Base-by-base conservation (phyloP, 1,140 invertebrate genomes). In the Chrysopa pallens region DNA sequence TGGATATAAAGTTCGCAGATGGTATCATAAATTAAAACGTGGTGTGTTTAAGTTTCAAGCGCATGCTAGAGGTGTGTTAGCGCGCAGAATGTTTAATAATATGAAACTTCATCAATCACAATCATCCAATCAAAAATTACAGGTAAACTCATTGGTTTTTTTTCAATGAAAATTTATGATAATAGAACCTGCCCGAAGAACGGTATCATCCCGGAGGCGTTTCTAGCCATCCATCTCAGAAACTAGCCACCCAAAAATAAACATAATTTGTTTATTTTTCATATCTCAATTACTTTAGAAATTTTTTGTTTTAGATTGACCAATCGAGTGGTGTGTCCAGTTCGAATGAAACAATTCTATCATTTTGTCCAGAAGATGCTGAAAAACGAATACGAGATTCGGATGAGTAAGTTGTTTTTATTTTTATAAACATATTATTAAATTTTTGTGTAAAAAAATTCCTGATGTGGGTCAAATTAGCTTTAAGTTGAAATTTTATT, bases 11-110 rank as follows among this genome's bases (percentile, higher is more conserved):
- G 70, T 71, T 12, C 64, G 77, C 9, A 68, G 65, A 17, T 82
- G 77, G 73, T 84, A 73, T 53, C 59, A 72, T 39, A 73, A 74
- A 39, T 55, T 88, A 0, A 66, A 70, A 27, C 52, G 55, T 1
- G 68, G 66, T 14, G 57, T 80, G 13, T 58, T 84, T 7, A 55
- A 55, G 0, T 76, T 94, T 52, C 89, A 94, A 60, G 77, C 80
- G 6, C 67, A 71, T 45, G 69, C 76, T 8, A 60, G 77, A 43
- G 82, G 82, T 0, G 73, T 70, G 49, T 52, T 68, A 27, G 65
- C 69, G 0, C 60, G 78, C 36, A 63, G 68, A 50, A 61, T 56
- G 51, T 70, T 66, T 43, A 53, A 51, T 3, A 58, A 66, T 33
- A 52, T 65, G 43, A 64, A 65, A 46, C 17, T 23, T 23, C 17